phyloP scores from a whole-genome alignment of 2,888 invertebrate species.

The Himalopsyche tibetana region DNA sequence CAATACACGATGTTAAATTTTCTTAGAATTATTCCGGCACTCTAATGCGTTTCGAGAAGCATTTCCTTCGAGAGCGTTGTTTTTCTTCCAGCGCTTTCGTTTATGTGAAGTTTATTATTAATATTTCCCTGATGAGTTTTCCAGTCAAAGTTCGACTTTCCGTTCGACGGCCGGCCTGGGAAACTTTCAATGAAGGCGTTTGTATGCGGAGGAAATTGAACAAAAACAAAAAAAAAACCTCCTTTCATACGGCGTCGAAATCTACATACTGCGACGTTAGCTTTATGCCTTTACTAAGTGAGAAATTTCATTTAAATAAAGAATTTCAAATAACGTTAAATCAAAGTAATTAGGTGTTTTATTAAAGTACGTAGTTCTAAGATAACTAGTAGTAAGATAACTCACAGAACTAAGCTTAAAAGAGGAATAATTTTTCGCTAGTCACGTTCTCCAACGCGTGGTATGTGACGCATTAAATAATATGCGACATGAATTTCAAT shows the following conservation, averaged over 20 bases:
- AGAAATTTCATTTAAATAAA: neutral
- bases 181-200: conserved; percentile 48
- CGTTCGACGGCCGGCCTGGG: conserved; percentile 29
- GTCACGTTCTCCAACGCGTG: no score
- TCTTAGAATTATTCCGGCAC: neutral
- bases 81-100: neutral
- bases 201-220: conserved; percentile 49
- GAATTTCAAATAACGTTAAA: neutral
- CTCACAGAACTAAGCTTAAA: no score
- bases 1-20: neutral
- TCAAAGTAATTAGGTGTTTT: no score
- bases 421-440: no score
- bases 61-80: neutral
- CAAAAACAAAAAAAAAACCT: neutral
- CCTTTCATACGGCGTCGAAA: neutral
- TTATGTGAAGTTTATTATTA: conserved; percentile 28
- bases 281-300: neutral
- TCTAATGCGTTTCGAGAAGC: neutral
- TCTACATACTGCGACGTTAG: neutral
- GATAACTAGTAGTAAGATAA: no score
- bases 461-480: no score
- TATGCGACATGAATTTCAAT: no score
- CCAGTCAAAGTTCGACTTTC: conserved; percentile 45
- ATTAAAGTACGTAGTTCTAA: no score
- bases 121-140: conserved; percentile 47